Conservation (phyloP, 2,113 vertebrate genomes). For the Rhabdomys dilectus region DNA sequence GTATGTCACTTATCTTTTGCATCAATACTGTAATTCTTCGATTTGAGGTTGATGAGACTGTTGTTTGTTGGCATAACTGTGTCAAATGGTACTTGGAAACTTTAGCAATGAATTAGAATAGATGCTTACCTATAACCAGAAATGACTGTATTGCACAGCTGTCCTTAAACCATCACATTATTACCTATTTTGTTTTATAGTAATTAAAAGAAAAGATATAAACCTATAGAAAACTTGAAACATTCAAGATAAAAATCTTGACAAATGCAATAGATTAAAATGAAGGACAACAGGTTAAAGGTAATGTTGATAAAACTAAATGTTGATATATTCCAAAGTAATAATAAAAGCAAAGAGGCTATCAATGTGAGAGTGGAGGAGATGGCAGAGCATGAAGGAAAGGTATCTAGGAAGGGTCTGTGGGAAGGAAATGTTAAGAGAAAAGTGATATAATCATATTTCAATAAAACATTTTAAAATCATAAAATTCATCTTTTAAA, state of each 20-base stretch:
- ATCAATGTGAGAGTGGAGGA: too few relatives aligned
- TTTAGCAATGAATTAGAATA: neutral
- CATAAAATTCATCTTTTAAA: neutral
- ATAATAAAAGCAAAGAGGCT: neutral
- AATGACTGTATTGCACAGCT: neutral
- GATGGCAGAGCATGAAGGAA: neutral
- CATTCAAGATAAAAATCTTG: neutral
- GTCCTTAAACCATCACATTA: neutral
- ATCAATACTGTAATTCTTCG: neutral
- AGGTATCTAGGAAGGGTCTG: neutral
- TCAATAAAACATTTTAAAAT: neutral
- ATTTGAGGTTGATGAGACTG: neutral
- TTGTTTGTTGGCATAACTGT: neutral
- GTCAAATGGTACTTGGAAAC: neutral
- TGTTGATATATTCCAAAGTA: too few relatives aligned
- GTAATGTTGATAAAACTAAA: neutral
- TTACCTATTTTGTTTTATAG: neutral
- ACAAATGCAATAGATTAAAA: slow-evolving; percentile 10
- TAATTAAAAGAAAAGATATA: neutral
- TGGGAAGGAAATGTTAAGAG: accelerated
- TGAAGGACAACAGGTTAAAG: neutral
- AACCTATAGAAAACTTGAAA: neutral
- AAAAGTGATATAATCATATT: neutral
- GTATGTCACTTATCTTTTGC: neutral
- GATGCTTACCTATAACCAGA: neutral